phyloP scores from a whole-genome alignment of 2,797 vertebrate species.

The Hozukius guyotensis region DNA sequence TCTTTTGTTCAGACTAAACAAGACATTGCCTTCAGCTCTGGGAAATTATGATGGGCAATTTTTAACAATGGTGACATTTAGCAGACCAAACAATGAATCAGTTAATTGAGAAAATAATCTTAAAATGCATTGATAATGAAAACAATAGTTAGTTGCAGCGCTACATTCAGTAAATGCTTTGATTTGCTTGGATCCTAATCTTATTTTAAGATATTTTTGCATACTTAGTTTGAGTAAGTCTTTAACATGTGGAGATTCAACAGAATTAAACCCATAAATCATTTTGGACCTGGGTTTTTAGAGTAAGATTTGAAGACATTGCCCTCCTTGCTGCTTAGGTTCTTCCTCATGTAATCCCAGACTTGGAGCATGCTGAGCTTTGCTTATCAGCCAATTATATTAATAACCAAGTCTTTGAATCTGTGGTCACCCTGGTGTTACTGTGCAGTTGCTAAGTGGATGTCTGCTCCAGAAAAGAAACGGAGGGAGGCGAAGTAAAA shows the following conservation, averaged over 20 bases:
- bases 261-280: background rate
- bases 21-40: background rate
- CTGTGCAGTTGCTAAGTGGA: slow-evolving; percentile 46
- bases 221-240: background rate
- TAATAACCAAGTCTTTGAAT: slow-evolving; percentile 44
- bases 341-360: background rate
- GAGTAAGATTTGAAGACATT: background rate
- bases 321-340: background rate
- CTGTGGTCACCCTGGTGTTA: slow-evolving; percentile 37
- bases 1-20: background rate
- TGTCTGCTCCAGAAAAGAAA: slow-evolving; percentile 39
- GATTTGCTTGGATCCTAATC: background rate
- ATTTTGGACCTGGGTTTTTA: background rate
- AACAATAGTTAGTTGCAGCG: background rate
- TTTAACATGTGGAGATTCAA: background rate
- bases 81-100: background rate
- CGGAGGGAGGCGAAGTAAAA: slow-evolving; percentile 37
- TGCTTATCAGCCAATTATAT: slow-evolving; percentile 56
- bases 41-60: background rate
- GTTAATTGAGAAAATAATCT: background rate
- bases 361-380: background rate
- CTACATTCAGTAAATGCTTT: background rate
- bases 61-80: background rate
- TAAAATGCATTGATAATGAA: background rate
- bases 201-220: background rate